Base-by-base conservation (phyloP, 1,140 invertebrate species). In the Conus ventricosus region DNA sequence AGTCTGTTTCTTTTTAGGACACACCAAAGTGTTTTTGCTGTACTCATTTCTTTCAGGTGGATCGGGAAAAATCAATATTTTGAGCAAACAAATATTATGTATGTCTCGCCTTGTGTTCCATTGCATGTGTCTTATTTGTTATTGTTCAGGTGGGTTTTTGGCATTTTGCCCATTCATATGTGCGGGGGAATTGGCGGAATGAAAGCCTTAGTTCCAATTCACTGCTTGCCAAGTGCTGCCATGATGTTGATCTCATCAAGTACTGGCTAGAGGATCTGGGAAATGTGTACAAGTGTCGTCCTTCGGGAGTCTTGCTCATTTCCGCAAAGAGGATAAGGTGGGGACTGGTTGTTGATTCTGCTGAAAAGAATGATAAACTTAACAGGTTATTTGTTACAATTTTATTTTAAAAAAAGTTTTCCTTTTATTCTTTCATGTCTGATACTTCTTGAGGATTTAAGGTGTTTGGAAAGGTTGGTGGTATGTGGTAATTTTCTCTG, bases 81-180 rank as follows among this genome's bases (percentile, higher is more conserved):
- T 80, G 10, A 23, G n/a, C 17, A 75, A 75, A 25, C n/a, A 17
- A 1, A 20, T 75, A 75, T 8, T 23, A 13, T n/a, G 13, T 4
- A 8, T 75, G 71, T n/a, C 8, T 75, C 71, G 17, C 1, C 4
- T 53, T 11, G 51, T 80, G 78, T 80, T 13, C 25, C 10, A n/a
- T 10, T 13, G 95, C 95, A 90, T 94, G 93, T 87, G 95, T 95
- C 23, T 20, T 83, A 20, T 17, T 20, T 83, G 78, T 90, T 15
- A 91, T 87, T 95, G 93, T 92, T 11, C 87, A 94, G 94, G 94
- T 96, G 84, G 95, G 96, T 75, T 96, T 93, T 88, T 96, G 94
- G 94, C 96, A 96, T 90, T 96, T 96, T 94, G 95, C 95, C 39
- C 96, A 96, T 91, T 95, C 95, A 13, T 96, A 93, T 93, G 95